phyloP scores from a whole-genome alignment of 2,113 vertebrate genomes.

The Sclerurus mexicanus region DNA sequence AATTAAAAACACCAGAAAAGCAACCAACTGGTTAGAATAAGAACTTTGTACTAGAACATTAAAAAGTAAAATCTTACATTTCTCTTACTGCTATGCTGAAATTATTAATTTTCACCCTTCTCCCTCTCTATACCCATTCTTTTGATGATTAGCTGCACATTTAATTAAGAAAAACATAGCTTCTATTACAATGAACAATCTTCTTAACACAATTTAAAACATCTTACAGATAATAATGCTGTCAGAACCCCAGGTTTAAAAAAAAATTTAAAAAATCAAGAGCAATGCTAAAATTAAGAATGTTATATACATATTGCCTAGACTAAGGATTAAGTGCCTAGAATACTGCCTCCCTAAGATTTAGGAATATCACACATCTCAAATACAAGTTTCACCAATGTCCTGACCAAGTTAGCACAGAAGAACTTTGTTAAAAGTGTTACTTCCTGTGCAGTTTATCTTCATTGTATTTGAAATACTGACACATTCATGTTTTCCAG shows the following conservation, averaged over 20 bases:
- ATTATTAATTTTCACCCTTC: neutral
- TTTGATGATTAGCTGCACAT: neutral
- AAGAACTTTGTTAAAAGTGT: neutral
- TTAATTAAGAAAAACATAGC: neutral
- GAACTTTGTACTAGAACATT: neutral
- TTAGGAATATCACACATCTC: neutral
- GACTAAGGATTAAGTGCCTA: neutral
- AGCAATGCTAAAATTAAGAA: neutral
- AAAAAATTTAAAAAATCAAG: neutral
- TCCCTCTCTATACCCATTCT: neutral
- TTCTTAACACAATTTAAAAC: neutral
- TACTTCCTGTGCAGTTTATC: neutral
- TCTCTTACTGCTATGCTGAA: neutral
- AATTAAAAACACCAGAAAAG: neutral
- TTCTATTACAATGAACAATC: neutral
- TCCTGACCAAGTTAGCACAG: neutral
- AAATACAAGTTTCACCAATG: neutral
- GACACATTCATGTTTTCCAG: neutral
- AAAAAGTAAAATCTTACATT: neutral
- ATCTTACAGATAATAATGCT: neutral
- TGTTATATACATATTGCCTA: neutral
- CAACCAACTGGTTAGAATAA: neutral
- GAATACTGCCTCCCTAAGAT: neutral
- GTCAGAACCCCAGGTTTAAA: neutral
- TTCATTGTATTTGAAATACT: neutral